Evolutionary conservation across 2,113 vertebrate species (phyloP), one percentile per base, ranked within the genome.

Genomic region (Melanotaenia duboulayi): DNA sequence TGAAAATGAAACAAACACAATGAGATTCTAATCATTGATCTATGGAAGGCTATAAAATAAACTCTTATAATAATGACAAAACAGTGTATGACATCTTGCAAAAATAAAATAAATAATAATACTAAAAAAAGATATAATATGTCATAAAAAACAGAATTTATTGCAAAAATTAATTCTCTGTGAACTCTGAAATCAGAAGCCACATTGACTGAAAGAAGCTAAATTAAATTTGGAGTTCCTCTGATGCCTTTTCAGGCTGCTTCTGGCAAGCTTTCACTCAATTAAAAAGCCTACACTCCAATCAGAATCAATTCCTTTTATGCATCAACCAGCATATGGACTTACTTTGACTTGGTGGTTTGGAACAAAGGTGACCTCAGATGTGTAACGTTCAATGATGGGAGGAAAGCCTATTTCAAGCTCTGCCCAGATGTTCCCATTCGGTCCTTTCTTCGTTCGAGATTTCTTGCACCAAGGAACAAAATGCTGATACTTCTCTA

Each of bases 401-500:
- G 95, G 95, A 0, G 93, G 86, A 61, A 95, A 96, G 39, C 95
- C 94, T 0, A 95, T 94, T 77, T 94, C 92, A 0, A 96, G 89
- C 54, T 91, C 87, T 0, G 92, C 95, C 54, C 4, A 65, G 19
- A 90, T 35, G 11, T 76, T 28, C 0, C 83, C 65, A 1, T 88
- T 89, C 10, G 3, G 49, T 17, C 60, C 56, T 62, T 66, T 92
- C 4, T 83, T 48, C 23, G 93, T 63, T 12, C 70, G 90, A 32
- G 94, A 95, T 57, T 86, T 86, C 54, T 87, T 94, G 73, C 95
- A 96, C 95, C 95, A 95, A 8, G 95, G 95, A 20, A 95, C 94
- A 59, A 95, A 95, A 17, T 90, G 68, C 60, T 84, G 82, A 89
- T 96, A 95, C 63, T 91, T 83, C 17, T 92, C 90, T 37, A 95